A percentile compares a stretch with the other conserved stretches of the same genome.
Conservation (phyloP, 2,888 invertebrate genomes). For the Rugalucina vietnamica region DNA sequence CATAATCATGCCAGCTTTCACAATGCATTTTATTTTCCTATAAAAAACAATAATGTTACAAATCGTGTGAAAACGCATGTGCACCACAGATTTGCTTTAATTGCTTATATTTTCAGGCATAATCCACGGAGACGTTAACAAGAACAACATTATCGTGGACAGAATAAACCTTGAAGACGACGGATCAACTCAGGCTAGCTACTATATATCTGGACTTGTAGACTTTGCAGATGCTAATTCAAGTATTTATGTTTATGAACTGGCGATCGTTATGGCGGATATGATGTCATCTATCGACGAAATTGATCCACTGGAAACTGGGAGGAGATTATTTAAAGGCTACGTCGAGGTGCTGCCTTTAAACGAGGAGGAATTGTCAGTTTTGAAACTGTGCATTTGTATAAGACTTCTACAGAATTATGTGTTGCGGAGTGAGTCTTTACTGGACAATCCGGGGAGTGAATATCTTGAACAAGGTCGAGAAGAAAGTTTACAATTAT, state of each 20-base stretch:
- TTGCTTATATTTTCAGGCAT: constrained; percentile 45
- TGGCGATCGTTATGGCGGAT: constrained; percentile 45
- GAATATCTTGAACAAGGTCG: constrained; percentile 16
- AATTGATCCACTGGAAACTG: neutral
- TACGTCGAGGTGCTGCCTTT: constrained; percentile 31
- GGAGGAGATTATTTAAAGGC: constrained; percentile 18
- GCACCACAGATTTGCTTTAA: too few species aligned
- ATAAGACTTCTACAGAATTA: constrained; percentile 34
- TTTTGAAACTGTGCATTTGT: constrained; percentile 39
- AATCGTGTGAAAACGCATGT: too few species aligned
- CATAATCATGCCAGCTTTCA: too few species aligned
- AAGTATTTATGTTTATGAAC: constrained; percentile 44
- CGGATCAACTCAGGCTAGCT: too few species aligned
- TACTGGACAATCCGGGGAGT: constrained; percentile 24
- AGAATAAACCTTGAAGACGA: too few species aligned
- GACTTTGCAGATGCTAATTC: constrained; percentile 51
- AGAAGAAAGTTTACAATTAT: constrained; percentile 8
- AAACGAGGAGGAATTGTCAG: constrained; percentile 23
- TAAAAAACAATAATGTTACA: too few species aligned
- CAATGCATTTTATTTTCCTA: too few species aligned
- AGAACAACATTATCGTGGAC: constrained; percentile 43
- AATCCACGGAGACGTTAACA: constrained; percentile 46
- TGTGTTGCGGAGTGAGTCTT: constrained; percentile 24
- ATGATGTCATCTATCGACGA: constrained; percentile 31
- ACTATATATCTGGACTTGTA: constrained; percentile 31